Evolutionary conservation across 2,888 invertebrate species (phyloP).

Genomic region (Athetis lepigone): DNA sequence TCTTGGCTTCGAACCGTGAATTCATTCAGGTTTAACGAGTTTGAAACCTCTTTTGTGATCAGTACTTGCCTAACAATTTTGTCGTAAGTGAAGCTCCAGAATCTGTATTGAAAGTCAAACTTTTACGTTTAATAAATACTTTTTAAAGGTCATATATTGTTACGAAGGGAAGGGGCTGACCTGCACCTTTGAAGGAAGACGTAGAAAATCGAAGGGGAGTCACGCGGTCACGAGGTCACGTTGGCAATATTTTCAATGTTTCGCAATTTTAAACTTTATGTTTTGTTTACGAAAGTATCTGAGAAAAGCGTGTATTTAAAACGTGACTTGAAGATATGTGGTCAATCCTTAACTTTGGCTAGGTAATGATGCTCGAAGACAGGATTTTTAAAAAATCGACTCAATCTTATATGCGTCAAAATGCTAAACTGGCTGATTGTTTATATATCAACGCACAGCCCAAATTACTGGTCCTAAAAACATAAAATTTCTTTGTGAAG

Average conservation of each 20-base stretch:
- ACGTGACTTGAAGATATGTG: too few relatives aligned
- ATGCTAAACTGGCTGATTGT: too few relatives aligned
- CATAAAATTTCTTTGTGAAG: too few relatives aligned
- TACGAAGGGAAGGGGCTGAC: too few relatives aligned
- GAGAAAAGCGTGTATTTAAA: background rate
- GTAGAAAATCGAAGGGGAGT: background rate
- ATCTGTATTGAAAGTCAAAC: background rate
- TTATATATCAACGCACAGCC: too few relatives aligned
- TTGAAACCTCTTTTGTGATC: background rate
- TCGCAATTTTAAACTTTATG: background rate
- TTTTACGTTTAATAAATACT: background rate
- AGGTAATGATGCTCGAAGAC: too few relatives aligned
- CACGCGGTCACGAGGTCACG: background rate
- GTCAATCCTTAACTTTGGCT: too few relatives aligned
- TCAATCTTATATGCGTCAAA: too few relatives aligned
- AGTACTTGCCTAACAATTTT: conserved; percentile 5
- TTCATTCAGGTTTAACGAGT: too few relatives aligned
- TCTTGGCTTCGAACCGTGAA: background rate
- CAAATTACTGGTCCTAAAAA: too few relatives aligned
- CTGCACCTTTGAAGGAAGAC: background rate
- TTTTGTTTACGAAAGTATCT: background rate
- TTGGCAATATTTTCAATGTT: background rate
- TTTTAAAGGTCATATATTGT: conserved; percentile 2
- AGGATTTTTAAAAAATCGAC: too few relatives aligned
- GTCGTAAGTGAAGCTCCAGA: background rate